A percentile compares a stretch with the other conserved stretches of the same genome.
Conservation (phyloP, 2,113 vertebrate genomes). For the Notothenia rossii region DNA sequence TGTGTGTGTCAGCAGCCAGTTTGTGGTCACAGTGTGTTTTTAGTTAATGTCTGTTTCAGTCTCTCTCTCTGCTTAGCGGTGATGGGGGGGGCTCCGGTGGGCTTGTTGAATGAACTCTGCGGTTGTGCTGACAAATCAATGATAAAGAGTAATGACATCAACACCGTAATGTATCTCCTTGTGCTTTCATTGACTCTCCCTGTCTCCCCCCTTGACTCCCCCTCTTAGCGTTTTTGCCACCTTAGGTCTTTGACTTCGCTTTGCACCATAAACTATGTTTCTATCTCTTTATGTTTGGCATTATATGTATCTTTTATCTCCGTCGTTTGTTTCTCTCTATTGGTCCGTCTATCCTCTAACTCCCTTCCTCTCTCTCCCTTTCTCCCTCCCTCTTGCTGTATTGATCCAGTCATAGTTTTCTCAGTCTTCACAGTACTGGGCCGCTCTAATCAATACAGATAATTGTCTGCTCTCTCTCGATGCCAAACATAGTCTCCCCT, state of each 20-base stretch:
- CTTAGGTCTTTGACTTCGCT: constrained; percentile 53
- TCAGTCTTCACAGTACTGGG: constrained; percentile 87
- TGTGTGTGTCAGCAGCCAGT: not conserved
- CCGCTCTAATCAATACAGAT: constrained; percentile 90
- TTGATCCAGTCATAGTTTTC: constrained; percentile 89
- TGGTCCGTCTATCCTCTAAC: constrained; percentile 68
- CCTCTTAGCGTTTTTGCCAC: constrained; percentile 34
- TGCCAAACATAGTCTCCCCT: constrained; percentile 84
- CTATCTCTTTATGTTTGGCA: constrained; percentile 66
- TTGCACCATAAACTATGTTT: constrained; percentile 66
- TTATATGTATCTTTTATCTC: constrained; percentile 70
- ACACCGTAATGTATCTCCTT: constrained; percentile 71
- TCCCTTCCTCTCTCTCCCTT: constrained; percentile 27
- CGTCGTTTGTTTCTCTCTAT: constrained; percentile 74
- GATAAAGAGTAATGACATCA: constrained; percentile 81
- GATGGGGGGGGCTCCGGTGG: constrained; percentile 62
- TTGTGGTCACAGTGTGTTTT: constrained; percentile 41
- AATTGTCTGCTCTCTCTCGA: constrained; percentile 88
- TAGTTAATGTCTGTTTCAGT: constrained; percentile 29
- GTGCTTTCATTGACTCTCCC: constrained; percentile 67
- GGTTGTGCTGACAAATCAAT: constrained; percentile 81
- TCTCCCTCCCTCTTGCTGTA: constrained; percentile 71
- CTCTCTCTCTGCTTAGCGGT: constrained; percentile 34
- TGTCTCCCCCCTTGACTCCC: constrained; percentile 10
- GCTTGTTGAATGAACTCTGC: constrained; percentile 78